Evolutionary conservation across 2,797 vertebrate species (phyloP).

Genomic region (Phylloscopus collybita): DNA sequence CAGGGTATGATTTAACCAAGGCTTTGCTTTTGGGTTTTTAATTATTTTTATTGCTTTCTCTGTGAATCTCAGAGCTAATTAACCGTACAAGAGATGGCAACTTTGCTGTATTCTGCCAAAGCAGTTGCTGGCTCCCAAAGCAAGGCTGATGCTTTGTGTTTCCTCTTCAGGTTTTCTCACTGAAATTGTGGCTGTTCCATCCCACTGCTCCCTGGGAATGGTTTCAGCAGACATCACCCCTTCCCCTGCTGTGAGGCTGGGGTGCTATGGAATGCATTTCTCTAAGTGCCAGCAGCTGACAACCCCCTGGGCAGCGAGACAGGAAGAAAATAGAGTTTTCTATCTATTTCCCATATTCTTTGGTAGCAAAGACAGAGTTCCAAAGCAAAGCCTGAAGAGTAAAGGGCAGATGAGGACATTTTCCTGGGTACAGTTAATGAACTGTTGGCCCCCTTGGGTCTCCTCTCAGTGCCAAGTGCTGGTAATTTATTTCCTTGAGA

Average conservation of each 20-base stretch:
- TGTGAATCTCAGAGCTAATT: not conserved
- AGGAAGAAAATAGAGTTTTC: not conserved
- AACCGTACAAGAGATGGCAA: not conserved
- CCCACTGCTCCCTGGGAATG: not conserved
- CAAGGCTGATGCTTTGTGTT: not conserved
- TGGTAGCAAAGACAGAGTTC: not conserved
- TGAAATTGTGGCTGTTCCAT: not conserved
- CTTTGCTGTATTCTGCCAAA: not conserved
- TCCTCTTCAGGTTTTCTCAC: not conserved
- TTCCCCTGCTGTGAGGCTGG: not conserved
- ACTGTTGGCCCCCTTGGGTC: not conserved
- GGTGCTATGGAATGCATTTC: not conserved
- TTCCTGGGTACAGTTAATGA: not conserved
- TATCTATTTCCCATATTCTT: not conserved
- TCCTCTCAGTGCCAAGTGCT: not conserved
- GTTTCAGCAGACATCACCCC: not conserved
- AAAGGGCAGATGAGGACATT: not conserved
- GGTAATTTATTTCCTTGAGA: not conserved
- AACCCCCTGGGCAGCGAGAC: not conserved
- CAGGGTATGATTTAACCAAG: not conserved
- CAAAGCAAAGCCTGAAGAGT: not conserved
- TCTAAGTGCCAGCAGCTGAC: not conserved
- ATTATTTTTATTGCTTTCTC: not conserved
- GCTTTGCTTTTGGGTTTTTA: not conserved
- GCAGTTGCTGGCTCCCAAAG: not conserved